Base-by-base conservation (phyloP, 1,140 invertebrate genomes). In the Drosophila setifemur region DNA sequence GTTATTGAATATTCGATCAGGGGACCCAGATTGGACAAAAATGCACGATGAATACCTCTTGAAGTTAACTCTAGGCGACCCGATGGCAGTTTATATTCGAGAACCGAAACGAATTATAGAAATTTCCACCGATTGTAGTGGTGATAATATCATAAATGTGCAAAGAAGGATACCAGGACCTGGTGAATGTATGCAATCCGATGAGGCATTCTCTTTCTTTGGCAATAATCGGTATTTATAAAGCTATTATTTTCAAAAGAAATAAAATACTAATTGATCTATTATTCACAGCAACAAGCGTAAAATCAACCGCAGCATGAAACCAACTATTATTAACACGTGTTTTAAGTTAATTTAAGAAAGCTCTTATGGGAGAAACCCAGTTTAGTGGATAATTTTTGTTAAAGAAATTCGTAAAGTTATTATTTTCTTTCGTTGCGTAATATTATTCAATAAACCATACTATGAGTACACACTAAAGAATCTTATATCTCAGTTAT, bases 161-260 rank as follows among this genome's bases (percentile, higher is more conserved):
- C 11, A 29, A 3, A 29, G 11, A 3, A 1, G 37, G 2, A 83
- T 88, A 43, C 37, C 8, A 4, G 77, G 50, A 4, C 73, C 78
- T 29, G 81, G 61, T 4, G 21, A 39, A 2, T 33, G 31, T 18
- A 81, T 81, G 76, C 16, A 53, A 23, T 39, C 58, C 8, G 66
- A 67, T 49, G 31, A 60, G 19, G 52, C n/a, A 8, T 74, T 55
- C 25, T 35, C 69, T n/a, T 52, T 88, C 2, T 88, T 74, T 33
- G 85, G 85, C 4, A 64, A 85, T 23, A 31, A 44, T 7, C 35
- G 50, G 85, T 87, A 52, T 3, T 66, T 50, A 16, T 12, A 19
- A 0, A 1, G 2, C 4, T 19, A n/a, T 9, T 11, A 14, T 28
- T 26, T 21, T 1, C 11, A 8, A 12, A 11, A 23, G 33, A 12